Evolutionary conservation across 1,140 invertebrate genomes (phyloP).

Genomic region (Camponotus vicinus): DNA sequence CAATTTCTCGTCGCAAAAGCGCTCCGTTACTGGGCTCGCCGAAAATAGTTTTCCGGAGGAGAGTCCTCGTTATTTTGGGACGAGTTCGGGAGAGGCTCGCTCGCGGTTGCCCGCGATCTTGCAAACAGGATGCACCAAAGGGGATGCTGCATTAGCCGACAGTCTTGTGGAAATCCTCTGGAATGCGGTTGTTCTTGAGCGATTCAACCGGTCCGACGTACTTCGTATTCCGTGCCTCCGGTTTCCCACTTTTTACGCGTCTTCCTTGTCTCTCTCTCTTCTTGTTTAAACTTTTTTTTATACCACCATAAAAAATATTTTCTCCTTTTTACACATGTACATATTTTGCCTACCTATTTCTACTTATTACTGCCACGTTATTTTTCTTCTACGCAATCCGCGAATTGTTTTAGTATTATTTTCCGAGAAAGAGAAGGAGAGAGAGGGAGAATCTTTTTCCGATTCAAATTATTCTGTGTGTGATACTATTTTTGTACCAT

Average conservation of each 20-base stretch:
- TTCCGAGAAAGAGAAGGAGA: no score
- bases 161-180: slow-evolving; percentile 50
- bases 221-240: slow-evolving; percentile 40
- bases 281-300: not conserved
- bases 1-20: slow-evolving; percentile 45
- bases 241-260: slow-evolving; percentile 39
- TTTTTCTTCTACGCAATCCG: not conserved
- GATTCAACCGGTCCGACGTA: slow-evolving; percentile 62
- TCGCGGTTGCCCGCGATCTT: not conserved
- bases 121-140: slow-evolving; percentile 29
- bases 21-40: slow-evolving; percentile 33
- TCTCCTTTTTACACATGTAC: not conserved
- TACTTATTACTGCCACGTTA: not conserved
- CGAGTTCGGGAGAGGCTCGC: slow-evolving; percentile 1
- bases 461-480: not conserved
- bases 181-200: slow-evolving; percentile 69
- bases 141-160: slow-evolving; percentile 25
- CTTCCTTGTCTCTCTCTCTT: not conserved
- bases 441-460: no score
- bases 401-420: not conserved
- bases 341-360: not conserved
- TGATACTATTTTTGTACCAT: not conserved
- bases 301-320: not conserved
- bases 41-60: slow-evolving; percentile 50
- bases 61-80: slow-evolving; percentile 22